Base-by-base conservation (phyloP, 2,888 invertebrate genomes). In the Chrysolina americana region DNA sequence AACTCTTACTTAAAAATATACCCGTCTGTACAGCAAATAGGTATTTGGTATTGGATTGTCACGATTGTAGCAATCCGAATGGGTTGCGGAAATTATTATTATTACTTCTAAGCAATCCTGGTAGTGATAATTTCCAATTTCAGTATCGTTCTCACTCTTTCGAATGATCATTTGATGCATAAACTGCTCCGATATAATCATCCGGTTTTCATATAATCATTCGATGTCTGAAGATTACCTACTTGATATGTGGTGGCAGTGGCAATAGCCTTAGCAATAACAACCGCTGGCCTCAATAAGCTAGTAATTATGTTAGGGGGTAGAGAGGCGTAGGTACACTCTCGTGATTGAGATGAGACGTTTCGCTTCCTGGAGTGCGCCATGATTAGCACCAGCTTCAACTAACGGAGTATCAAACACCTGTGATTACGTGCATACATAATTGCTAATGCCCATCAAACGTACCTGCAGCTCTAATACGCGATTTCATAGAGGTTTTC, bases 311-410 rank as follows among this genome's bases (percentile, higher is more conserved):
- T 50, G 47, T 71, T 65, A 65, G 56, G 56, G 41, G 21, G 68
- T 56, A 56, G 28, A 68, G 56, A 41, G 53, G 56, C 56, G 53
- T 56, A 21, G 56, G 56, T 68, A 68, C 48, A 64, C n/a, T 68
- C 53, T 69, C 56, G 56, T 53, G 73, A 73, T 63, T 69, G 69
- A 73, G 56, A 73, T 73, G 41, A 73, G 50, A 73, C 50, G 69
- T 64, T 73, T 78, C 76, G 73, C 79, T 80, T 81, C 79, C 81
- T 81, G 78, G 75, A 79, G 75, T 77, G 70, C 75, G 76, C 74
- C 62, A 68, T 78, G 79, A 79, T 79, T 80, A 79, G 77, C 79
- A 79, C 73, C 76, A 76, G 74, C 71, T 75, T 73, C 71, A 74
- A 28, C 59, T 76, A 78, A 78, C 79, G 79, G 79, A 71, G 64